A percentile compares a stretch with the other conserved stretches of the same genome.
These are phyloP conservation scores for Meiosimyza platycephala DNA, from an alignment of 2,888 invertebrate genomes.

Conservation along the genomic window DNA sequence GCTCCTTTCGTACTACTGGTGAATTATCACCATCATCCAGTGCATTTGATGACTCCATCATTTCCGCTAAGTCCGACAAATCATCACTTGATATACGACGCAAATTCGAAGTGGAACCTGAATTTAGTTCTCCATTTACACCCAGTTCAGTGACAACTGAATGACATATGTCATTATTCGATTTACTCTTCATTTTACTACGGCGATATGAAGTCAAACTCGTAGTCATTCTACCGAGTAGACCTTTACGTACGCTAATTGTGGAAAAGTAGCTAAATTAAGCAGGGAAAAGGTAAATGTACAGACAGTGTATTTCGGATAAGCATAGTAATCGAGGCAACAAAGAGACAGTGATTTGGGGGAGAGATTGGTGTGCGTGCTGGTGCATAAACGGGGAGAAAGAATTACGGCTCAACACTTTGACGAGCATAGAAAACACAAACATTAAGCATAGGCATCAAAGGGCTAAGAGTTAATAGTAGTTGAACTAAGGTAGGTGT, in stretches of 20 bases:
- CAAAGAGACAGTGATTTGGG: neutral
- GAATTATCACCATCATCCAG: slow-evolving; percentile 45
- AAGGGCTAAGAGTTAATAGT: no score
- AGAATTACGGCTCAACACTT: neutral
- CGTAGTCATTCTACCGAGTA: slow-evolving; percentile 65
- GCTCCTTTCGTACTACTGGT: slow-evolving; percentile 61
- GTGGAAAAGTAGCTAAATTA: slow-evolving; percentile 64
- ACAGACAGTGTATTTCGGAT: no score
- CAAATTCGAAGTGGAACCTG: slow-evolving; percentile 38
- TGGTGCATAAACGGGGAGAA: neutral
- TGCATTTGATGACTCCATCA: slow-evolving; percentile 52
- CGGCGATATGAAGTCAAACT: slow-evolving; percentile 65
- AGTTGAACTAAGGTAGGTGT: no score
- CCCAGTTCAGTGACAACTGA: slow-evolving; percentile 52
- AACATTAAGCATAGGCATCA: no score
- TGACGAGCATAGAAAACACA: no score
- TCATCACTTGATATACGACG: slow-evolving; percentile 49
- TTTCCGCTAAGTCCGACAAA: slow-evolving; percentile 54
- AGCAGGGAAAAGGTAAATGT: neutral
- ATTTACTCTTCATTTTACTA: slow-evolving; percentile 64
- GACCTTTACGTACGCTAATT: slow-evolving; percentile 65
- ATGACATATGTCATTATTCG: slow-evolving; percentile 61
- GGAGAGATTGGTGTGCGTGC: neutral
- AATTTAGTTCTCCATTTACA: slow-evolving; percentile 30
- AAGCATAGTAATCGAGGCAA: no score